phyloP scores from a whole-genome alignment of 2,888 invertebrate species.

The Erynnis tages region DNA sequence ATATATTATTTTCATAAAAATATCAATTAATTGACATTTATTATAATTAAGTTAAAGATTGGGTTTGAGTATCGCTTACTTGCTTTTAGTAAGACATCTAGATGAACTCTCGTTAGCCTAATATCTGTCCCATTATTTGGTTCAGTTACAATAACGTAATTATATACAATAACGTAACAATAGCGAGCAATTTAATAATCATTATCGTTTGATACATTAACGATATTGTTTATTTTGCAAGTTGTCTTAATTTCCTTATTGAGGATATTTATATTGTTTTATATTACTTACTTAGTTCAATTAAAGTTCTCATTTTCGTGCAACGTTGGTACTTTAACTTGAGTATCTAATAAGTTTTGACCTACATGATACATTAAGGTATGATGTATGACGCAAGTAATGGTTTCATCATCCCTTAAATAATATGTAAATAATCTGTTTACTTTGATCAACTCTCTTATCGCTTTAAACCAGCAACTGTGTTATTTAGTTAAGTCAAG shows the following conservation, averaged over 20 bases:
- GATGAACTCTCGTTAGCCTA: slow-evolving; percentile 30
- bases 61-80: not conserved
- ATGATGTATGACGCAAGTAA: slow-evolving; percentile 2
- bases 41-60: too few species aligned
- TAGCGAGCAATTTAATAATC: slow-evolving; percentile 38
- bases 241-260: too few species aligned
- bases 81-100: not conserved
- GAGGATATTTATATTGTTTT: too few species aligned
- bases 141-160: slow-evolving; percentile 31
- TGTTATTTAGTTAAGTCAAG: too few species aligned
- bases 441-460: slow-evolving; percentile 2
- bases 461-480: too few species aligned
- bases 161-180: slow-evolving; percentile 36
- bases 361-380: too few species aligned
- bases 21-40: too few species aligned
- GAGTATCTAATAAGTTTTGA: too few species aligned
- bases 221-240: slow-evolving; percentile 34
- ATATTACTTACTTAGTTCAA: too few species aligned
- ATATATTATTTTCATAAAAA: too few species aligned
- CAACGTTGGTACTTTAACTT: too few species aligned
- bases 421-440: not conserved
- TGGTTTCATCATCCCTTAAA: slow-evolving; percentile 16
- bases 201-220: slow-evolving; percentile 33
- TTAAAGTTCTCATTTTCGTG: too few species aligned
- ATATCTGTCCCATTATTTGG: slow-evolving; percentile 32